Percentiles rank a stretch among this genome's conserved stretches.
Evolutionary conservation across 2,797 vertebrate species (phyloP).

Genomic region (Alexandromys oeconomus): DNA sequence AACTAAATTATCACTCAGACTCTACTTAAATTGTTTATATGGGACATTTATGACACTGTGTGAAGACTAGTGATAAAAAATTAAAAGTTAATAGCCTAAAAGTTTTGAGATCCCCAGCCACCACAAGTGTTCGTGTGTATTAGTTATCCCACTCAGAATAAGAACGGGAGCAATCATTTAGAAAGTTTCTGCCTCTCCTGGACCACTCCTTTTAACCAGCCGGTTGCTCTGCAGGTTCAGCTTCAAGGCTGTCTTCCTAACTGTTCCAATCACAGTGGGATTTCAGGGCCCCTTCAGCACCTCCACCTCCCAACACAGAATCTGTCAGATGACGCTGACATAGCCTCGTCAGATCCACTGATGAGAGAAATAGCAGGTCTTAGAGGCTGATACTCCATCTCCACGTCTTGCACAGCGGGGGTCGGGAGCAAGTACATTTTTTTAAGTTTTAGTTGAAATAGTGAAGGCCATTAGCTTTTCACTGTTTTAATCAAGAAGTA

Average conservation of each 20-base stretch:
- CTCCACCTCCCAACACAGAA: not conserved
- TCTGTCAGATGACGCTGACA: not conserved
- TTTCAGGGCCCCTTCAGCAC: not conserved
- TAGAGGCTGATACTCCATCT: not conserved
- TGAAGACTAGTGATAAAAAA: conserved; percentile 32
- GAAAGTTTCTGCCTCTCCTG: not conserved
- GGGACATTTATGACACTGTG: not conserved
- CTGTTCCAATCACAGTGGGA: not conserved
- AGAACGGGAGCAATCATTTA: not conserved
- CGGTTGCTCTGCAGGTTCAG: too few species aligned
- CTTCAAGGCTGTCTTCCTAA: not conserved
- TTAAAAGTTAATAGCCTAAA: conserved; percentile 27
- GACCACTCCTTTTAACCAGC: not conserved
- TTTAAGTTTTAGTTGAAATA: conserved; percentile 22
- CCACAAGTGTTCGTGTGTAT: not conserved
- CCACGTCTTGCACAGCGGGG: not conserved
- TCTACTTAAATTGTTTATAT: not conserved
- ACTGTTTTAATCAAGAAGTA: conserved; percentile 32
- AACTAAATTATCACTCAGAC: not conserved
- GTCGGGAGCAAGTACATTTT: not conserved
- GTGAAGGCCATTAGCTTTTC: not conserved
- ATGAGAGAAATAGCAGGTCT: not conserved
- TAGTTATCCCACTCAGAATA: not conserved
- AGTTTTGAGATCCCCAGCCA: not conserved
- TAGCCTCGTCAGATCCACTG: not conserved